Base-by-base conservation (phyloP, 1,140 invertebrate genomes). In the Lordiphosa stackelbergi region DNA sequence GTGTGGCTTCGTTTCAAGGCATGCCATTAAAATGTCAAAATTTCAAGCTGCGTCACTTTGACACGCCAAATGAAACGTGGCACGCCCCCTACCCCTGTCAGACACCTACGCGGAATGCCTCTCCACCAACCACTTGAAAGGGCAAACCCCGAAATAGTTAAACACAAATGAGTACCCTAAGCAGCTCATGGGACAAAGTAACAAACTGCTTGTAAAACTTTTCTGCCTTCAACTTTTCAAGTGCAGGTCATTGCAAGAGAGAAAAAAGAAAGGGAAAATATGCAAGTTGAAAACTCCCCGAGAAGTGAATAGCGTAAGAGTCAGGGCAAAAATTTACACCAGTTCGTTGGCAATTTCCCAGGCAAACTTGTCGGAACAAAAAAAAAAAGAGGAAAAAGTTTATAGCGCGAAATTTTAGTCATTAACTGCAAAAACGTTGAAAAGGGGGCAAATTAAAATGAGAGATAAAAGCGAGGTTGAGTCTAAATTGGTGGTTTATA, bases 1-100 rank as follows among this genome's bases (percentile, higher is more conserved):
- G 46, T 37, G 53, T 16, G 53, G 63, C 36, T 28, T 31, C 35
- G 19, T 62, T 35, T 40, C 31, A 66, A 59, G 62, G 55, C 66
- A 77, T 57, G 61, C 72, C 66, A 75, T 75, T 75, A 71, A 64
- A 77, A 65, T 77, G 74, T 69, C 56, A 69, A 64, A 73, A 79
- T 79, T 73, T 79, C 59, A 31, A 57, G 74, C 60, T 56, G 58
- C 69, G 69, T 64, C 35, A 69, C 55, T 73, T 73, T 69, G 70
- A 73, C 74, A 72, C 63, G 63, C 68, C 73, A 64, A 75, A 63
- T 69, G 69, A 77, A 75, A 72, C 70, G 69, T 68, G 65, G 60
- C 57, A 68, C 73, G 73, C 73, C 73, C 73, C 19, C 16, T 2
- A 1, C 73, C 73, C 53, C 49, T 55, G 11, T 28, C 53, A 45